phyloP scores from a whole-genome alignment of 1,140 invertebrate genomes.

The Tribolium castaneum region DNA sequence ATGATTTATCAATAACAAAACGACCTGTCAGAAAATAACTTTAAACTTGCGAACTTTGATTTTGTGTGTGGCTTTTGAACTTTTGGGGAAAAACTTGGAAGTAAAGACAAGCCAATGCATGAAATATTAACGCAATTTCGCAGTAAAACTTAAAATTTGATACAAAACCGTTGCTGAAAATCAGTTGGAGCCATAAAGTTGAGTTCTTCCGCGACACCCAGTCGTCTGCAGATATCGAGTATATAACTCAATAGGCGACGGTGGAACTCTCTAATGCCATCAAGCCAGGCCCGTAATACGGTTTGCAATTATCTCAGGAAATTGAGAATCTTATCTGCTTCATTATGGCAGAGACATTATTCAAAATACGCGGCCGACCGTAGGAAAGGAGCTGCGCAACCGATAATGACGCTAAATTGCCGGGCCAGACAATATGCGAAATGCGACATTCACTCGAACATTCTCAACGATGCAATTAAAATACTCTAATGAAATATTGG shows the following conservation, averaged over 20 bases:
- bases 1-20: slow-evolving; percentile 30
- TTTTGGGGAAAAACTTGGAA: background rate
- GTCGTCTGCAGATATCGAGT: slow-evolving; percentile 41
- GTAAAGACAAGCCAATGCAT: background rate
- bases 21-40: slow-evolving; percentile 1
- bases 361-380: slow-evolving; percentile 54
- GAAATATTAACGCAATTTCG: slow-evolving; percentile 16
- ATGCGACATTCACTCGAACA: slow-evolving; percentile 28
- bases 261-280: slow-evolving; percentile 49
- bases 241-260: slow-evolving; percentile 51
- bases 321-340: slow-evolving; percentile 58
- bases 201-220: slow-evolving; percentile 28
- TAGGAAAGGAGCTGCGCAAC: slow-evolving; percentile 38
- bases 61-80: background rate
- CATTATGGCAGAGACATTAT: slow-evolving; percentile 55
- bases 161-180: background rate
- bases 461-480: slow-evolving; percentile 32
- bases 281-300: slow-evolving; percentile 52
- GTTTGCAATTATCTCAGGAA: slow-evolving; percentile 58
- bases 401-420: slow-evolving; percentile 34
- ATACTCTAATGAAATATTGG: slow-evolving; percentile 31
- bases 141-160: background rate
- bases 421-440: slow-evolving; percentile 28
- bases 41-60: slow-evolving; percentile 10
- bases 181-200: background rate